These are phyloP conservation scores for Babyrousa celebensis DNA, from an alignment of 2,797 vertebrate genomes.

Conservation along the genomic window DNA sequence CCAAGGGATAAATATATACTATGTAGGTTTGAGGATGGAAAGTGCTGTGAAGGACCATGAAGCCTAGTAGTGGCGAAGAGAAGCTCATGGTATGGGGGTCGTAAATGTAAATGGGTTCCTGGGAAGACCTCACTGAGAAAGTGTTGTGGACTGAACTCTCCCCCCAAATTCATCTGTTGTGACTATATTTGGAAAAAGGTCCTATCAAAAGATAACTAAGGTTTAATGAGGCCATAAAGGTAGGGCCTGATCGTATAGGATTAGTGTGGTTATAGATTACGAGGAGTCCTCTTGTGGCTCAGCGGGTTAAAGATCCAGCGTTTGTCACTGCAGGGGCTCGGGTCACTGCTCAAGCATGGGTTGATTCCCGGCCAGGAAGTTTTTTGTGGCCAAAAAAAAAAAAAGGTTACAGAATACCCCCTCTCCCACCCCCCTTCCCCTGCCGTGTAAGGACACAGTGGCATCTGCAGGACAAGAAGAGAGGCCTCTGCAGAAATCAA, in stretches of 20 bases:
- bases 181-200: not conserved
- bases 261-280: not conserved
- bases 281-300: too few relatives aligned
- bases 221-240: not conserved
- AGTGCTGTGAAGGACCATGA: not conserved
- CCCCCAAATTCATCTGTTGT: not conserved
- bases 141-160: not conserved
- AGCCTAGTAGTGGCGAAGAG: not conserved
- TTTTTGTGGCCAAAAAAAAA: too few relatives aligned
- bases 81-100: accelerated
- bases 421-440: accelerated
- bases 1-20: not conserved
- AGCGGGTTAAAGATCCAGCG: too few relatives aligned
- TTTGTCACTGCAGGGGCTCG: too few relatives aligned
- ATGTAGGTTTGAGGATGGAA: not conserved
- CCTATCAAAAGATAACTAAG: not conserved
- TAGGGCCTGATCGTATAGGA: not conserved
- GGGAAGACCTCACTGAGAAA: not conserved
- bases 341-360: too few relatives aligned
- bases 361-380: too few relatives aligned
- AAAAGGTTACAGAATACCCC: too few relatives aligned
- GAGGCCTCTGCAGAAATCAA: not conserved
- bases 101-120: not conserved
- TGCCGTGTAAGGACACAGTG: not conserved
- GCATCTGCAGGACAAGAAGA: not conserved